Conservation (phyloP, 2,888 invertebrate genomes). For the Sarcophaga subvicina region DNA sequence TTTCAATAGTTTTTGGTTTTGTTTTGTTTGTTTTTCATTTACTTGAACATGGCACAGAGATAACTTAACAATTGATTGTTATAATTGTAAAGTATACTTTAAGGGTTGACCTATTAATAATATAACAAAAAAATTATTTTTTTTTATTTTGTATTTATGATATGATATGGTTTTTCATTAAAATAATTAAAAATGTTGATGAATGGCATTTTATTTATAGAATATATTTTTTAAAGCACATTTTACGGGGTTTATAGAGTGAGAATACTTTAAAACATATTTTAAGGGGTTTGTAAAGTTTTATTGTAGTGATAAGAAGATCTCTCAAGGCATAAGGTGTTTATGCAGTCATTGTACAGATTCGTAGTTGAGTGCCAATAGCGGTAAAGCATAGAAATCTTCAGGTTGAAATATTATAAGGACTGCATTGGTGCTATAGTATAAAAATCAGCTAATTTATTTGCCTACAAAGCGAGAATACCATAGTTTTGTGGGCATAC, state of each 20-base stretch:
- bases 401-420: too few species aligned
- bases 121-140: background rate
- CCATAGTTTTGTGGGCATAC: too few species aligned
- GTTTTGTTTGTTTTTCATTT: constrained; percentile 9
- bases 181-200: constrained; percentile 24
- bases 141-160: constrained; percentile 35
- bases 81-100: constrained; percentile 41
- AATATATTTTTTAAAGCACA: background rate
- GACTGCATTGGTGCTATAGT: accelerated
- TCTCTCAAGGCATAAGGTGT: too few species aligned
- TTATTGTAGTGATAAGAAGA: too few species aligned
- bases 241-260: background rate
- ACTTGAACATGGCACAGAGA: constrained; percentile 9
- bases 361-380: too few species aligned
- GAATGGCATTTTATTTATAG: background rate
- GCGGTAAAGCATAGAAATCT: too few species aligned
- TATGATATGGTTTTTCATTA: constrained; percentile 43
- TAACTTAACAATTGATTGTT: constrained; percentile 16
- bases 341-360: too few species aligned
- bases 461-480: too few species aligned
- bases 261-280: background rate
- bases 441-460: too few species aligned
- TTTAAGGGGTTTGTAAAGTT: background rate
- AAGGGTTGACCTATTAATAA: constrained; percentile 39
- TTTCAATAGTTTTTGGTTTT: constrained; percentile 25